A percentile compares a stretch with the other conserved stretches of the same genome.
Evolutionary conservation across 2,797 vertebrate species (phyloP).

Genomic region (Rhinella marina): DNA sequence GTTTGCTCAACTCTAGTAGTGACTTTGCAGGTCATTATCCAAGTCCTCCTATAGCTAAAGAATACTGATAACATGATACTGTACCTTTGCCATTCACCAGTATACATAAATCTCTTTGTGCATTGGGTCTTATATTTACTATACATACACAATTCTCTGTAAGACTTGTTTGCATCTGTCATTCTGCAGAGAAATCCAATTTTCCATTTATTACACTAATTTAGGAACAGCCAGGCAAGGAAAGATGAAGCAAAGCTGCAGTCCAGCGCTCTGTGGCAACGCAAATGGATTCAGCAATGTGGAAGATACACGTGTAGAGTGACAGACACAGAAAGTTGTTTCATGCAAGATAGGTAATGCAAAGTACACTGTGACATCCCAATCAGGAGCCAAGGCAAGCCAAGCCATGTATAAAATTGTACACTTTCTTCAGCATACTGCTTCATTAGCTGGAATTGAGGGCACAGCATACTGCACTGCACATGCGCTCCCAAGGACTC

Average conservation of each 20-base stretch:
- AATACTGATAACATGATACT: not conserved
- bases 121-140: not conserved
- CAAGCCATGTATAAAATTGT: constrained; percentile 20
- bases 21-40: not conserved
- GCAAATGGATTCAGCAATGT: constrained; percentile 30
- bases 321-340: constrained; percentile 33
- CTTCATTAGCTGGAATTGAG: not conserved
- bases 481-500: not conserved
- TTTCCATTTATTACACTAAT: constrained; percentile 19
- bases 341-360: constrained; percentile 29
- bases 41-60: not conserved
- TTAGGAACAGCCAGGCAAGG: not conserved
- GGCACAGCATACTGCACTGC: not conserved
- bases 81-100: not conserved
- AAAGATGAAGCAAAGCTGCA: not conserved
- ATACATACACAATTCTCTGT: not conserved
- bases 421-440: not conserved
- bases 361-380: constrained; percentile 14
- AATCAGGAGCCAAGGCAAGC: constrained; percentile 1
- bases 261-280: not conserved
- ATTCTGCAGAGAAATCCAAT: constrained; percentile 16
- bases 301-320: constrained; percentile 19
- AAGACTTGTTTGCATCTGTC: not conserved
- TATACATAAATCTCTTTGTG: not conserved
- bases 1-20: not conserved